Base-by-base conservation (phyloP, 2,113 vertebrate genomes). In the Percina caprodes region DNA sequence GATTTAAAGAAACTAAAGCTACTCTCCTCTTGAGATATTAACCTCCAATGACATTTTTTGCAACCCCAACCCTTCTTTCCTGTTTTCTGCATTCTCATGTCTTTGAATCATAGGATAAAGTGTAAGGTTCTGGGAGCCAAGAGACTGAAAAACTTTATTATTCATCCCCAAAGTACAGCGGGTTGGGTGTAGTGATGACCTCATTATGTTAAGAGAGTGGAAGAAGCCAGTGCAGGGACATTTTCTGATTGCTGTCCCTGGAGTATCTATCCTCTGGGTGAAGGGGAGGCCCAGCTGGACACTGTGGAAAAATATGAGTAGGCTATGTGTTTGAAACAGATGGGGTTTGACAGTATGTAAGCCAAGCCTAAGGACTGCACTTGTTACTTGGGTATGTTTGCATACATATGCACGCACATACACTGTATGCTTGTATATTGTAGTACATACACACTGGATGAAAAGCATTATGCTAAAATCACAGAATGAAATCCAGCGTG, bases 261-360 rank as follows among this genome's bases (percentile, higher is more conserved):
- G 75, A 86, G 73, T 79, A 67, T 60, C 30, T 67, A 35, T 60
- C 61, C 76, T 75, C 77, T 88, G 66, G 65, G 69, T 60, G 58
- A 46, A 71, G 46, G 55, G 62, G 77, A 69, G 68, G 69, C 84
- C 72, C 84, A 93, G 74, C 84, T 88, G 82, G 88, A 76, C 74
- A 69, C 35, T 78, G 51, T 8, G 11, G 19, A 63, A 52, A 45
- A 77, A 83, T 82, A 54, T 83, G 70, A 88, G 74, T 73, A 30
- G 30, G 30, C 30, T 30, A 42, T 71, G 73, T 65, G 81, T 69
- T 82, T 23, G 67, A 42, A 78, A 86, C 89, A 89, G 85, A 91
- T 90, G 69, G 69, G 48, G 26, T 73, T 80, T 84, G 67, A 42
- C 39, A 42, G 39, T 42, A 86, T 65, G 65, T 24, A 77, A 82